These are phyloP conservation scores for Lepus timidus DNA, from an alignment of 2,113 vertebrate genomes.

Conservation along the genomic window DNA sequence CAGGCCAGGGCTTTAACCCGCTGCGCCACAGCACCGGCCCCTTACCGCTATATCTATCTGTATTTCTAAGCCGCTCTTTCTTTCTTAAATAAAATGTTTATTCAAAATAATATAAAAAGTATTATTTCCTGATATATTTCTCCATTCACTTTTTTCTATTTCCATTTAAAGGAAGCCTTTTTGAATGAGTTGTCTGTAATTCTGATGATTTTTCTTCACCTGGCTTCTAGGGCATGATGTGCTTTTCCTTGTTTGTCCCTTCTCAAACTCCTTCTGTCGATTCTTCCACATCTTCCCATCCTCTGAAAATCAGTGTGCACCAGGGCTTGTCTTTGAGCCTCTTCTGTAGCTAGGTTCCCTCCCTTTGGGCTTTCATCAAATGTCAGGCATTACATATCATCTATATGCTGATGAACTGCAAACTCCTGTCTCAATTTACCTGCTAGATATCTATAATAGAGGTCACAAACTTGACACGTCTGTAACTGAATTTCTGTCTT, in stretches of 20 bases:
- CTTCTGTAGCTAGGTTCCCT: neutral
- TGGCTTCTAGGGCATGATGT: neutral
- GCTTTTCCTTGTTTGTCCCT: neutral
- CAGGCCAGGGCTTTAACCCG: no score
- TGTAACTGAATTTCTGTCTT: no score
- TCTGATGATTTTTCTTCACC: neutral
- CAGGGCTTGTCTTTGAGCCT: neutral
- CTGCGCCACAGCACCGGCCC: no score
- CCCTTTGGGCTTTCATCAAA: neutral
- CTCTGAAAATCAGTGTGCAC: neutral
- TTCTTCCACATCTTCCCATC: neutral
- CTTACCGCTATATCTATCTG: no score
- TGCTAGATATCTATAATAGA: neutral
- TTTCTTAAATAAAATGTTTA: no score
- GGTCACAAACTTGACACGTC: neutral
- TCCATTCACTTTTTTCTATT: neutral
- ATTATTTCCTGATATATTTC: slow-evolving; percentile 12
- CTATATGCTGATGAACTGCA: neutral
- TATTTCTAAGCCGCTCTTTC: no score
- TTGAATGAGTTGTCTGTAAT: neutral
- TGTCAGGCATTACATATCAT: neutral
- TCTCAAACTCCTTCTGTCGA: neutral
- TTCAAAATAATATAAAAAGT: neutral
- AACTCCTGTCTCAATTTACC: neutral
- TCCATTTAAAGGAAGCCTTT: neutral